A percentile compares a stretch with the other conserved stretches of the same genome.
Conservation (phyloP, 2,113 vertebrate genomes). For the Thunnus thynnus region DNA sequence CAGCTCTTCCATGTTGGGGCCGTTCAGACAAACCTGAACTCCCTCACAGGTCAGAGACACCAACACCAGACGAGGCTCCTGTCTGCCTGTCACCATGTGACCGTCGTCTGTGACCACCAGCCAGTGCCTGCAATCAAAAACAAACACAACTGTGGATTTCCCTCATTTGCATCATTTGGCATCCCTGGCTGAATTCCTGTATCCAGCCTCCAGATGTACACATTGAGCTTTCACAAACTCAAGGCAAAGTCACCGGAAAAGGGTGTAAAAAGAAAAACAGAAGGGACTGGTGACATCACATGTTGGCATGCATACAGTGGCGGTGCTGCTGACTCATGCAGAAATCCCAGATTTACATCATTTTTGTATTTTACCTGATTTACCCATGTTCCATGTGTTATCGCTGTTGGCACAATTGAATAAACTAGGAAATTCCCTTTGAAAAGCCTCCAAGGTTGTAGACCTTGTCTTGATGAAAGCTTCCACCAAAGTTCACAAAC, state of each 20-base stretch:
- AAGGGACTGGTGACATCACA: not conserved
- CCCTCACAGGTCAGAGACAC: conserved; percentile 81
- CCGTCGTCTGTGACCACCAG: conserved; percentile 90
- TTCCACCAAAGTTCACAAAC: not conserved
- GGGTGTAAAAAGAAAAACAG: not conserved
- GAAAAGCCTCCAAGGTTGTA: not conserved
- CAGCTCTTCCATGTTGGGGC: conserved; percentile 86
- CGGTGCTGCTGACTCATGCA: not conserved
- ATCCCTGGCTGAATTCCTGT: not conserved
- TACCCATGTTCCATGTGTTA: not conserved
- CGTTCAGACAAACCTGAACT: conserved; percentile 80
- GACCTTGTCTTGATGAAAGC: not conserved
- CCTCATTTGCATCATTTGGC: not conserved
- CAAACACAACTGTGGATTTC: not conserved
- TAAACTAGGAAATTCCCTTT: not conserved
- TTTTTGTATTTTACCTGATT: not conserved
- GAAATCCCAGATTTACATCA: conserved; percentile 19
- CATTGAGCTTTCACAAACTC: not conserved
- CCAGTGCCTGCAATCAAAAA: conserved; percentile 89
- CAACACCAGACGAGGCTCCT: conserved; percentile 91
- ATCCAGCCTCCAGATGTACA: not conserved
- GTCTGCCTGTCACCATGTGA: conserved; percentile 91
- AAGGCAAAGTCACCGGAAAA: not conserved
- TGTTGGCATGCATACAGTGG: conserved; percentile 19
- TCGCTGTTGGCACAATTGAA: not conserved